phyloP scores from a whole-genome alignment of 2,113 vertebrate genomes.

The Pipra filicauda region DNA sequence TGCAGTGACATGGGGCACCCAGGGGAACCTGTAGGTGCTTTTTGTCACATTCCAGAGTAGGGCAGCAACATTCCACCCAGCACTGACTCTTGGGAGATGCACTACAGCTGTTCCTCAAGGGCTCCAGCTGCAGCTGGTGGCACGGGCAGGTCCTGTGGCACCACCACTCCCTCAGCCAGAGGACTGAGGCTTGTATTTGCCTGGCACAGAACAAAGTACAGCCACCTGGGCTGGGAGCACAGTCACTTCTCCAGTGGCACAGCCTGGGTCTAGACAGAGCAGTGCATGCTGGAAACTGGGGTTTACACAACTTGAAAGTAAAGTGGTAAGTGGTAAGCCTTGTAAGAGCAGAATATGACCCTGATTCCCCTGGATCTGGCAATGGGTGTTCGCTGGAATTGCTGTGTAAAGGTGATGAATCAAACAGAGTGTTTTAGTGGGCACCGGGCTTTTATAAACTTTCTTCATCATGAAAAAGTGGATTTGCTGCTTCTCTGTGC shows the following conservation, averaged over 20 bases:
- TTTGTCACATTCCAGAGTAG: not conserved
- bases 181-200: not conserved
- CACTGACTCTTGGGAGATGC: not conserved
- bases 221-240: accelerated
- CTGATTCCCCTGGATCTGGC: not conserved
- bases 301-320: not conserved
- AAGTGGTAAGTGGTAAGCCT: not conserved
- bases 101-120: not conserved
- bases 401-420: not conserved
- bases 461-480: not conserved
- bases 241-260: not conserved
- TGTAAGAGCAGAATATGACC: not conserved
- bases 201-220: not conserved
- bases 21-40: not conserved
- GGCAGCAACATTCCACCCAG: not conserved
- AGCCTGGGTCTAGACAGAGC: not conserved
- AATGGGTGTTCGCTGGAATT: not conserved
- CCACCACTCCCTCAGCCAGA: not conserved
- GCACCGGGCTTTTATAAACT: not conserved
- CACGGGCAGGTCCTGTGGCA: not conserved
- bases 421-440: not conserved
- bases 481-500: not conserved
- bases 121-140: not conserved
- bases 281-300: not conserved
- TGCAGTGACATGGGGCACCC: not conserved